A percentile compares a stretch with the other conserved stretches of the same genome.
These are phyloP conservation scores for Eublepharis macularius DNA, from an alignment of 2,113 vertebrate species.

Conservation along the genomic window DNA sequence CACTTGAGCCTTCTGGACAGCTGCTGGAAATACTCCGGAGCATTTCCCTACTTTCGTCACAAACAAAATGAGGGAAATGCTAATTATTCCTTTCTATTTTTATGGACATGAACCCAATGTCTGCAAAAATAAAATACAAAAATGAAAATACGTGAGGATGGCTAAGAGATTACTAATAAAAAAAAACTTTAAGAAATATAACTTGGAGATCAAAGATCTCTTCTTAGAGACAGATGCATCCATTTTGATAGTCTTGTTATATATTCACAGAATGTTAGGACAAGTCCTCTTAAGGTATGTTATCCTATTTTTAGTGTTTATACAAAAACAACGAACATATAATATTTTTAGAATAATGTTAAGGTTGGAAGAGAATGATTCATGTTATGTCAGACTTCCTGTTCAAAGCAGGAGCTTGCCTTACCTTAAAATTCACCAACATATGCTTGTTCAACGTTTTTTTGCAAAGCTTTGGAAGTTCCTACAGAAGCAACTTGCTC, in stretches of 20 bases:
- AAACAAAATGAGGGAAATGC: not conserved
- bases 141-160: not conserved
- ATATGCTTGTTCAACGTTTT: too few species aligned
- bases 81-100: not conserved
- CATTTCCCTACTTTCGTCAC: too few species aligned
- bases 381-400: not conserved
- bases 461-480: too few species aligned
- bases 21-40: not conserved
- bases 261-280: not conserved
- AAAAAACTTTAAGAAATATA: not conserved
- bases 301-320: too few species aligned
- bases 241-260: not conserved
- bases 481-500: not conserved
- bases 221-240: not conserved
- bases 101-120: not conserved
- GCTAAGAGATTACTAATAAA: not conserved
- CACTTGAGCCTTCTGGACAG: not conserved
- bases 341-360: too few species aligned
- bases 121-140: not conserved
- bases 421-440: not conserved
- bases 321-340: too few species aligned
- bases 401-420: not conserved
- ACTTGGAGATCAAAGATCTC: not conserved
- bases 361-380: not conserved
- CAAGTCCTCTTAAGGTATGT: too few species aligned